Base-by-base conservation (phyloP, 2,888 invertebrate species). In the Camponotus fellah region DNA sequence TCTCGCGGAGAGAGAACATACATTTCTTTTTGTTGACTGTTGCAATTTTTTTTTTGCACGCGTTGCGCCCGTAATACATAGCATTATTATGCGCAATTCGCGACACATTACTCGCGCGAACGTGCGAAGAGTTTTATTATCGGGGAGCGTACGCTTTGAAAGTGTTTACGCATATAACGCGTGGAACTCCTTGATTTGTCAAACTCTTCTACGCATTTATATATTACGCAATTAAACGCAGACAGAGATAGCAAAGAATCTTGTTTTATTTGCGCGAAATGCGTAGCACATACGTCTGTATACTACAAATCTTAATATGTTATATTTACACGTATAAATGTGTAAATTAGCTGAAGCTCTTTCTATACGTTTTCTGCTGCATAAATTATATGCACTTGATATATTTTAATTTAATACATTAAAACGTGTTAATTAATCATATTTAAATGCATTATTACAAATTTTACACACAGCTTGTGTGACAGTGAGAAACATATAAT, bases 81-180 rank as follows among this genome's bases (percentile, higher is more conserved):
- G 53, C 34, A 34, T 79, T 40, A 76, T 85, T 82, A 85, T 81
- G 62, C 66, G 58, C 60, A 75, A 87, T 68, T 77, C 65, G 58
- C 53, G 14, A 64, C 53, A n/a, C 56, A n/a, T 83, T 81, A 40
- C 8, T 60, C 69, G 26, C 17, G 17, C 21, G 26, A 71, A 71
- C 5, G 46, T 76, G 12, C 26, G 26, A 66, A 26, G 14, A 6
- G n/a, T 62, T 26, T 81, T 66, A 43, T 3, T 2, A 12, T 8
- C n/a, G 26, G 46, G 14, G 6, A 60, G 9, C 60, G 17, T 80
- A 34, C 26, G 72, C 56, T 72, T 88, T 74, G 89, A 90, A 91
- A 90, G 86, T 77, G 86, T 89, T 91, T 86, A 91, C 91, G 88
- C 75, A 87, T n/a, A 43, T 83, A 46, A 75, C 71, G n/a, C 84